phyloP scores from a whole-genome alignment of 1,140 invertebrate species.

The Anadara kagoshimensis region DNA sequence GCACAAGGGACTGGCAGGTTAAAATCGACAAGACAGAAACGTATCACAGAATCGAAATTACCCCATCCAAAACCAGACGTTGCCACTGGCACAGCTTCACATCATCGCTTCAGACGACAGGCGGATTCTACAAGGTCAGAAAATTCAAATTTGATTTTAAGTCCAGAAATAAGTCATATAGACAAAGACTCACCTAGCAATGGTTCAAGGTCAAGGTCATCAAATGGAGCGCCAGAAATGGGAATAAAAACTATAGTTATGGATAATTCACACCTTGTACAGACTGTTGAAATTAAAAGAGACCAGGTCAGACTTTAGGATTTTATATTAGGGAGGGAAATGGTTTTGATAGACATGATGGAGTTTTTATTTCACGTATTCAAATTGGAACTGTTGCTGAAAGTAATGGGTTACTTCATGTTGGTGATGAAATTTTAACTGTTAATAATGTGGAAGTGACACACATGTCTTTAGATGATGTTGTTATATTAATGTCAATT shows the following conservation, averaged over 20 bases:
- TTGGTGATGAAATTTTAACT: conserved; percentile 98
- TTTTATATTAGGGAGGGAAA: conserved; percentile 98
- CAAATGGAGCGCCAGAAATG: conserved; percentile 65
- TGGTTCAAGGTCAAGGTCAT: conserved; percentile 49
- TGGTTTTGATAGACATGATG: conserved; percentile 92
- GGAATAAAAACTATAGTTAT: conserved; percentile 72
- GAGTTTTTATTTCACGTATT: conserved; percentile 98
- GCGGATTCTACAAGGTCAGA: conserved; percentile 17
- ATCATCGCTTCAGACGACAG: too few species aligned
- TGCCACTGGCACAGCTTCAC: too few species aligned
- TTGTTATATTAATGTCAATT: conserved; percentile 99
- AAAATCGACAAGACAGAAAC: conserved; percentile 29
- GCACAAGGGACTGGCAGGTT: conserved; percentile 59
- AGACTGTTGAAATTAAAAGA: conserved; percentile 99
- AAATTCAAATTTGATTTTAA: too few species aligned
- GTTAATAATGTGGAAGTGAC: conserved; percentile 98
- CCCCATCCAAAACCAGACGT: too few species aligned
- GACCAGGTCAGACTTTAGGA: conserved; percentile 97
- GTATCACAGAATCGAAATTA: conserved; percentile 28
- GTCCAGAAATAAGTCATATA: conserved; percentile 15
- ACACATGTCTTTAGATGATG: conserved; percentile 98
- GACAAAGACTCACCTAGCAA: conserved; percentile 35
- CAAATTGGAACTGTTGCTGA: conserved; percentile 85
- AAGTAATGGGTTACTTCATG: conserved; percentile 95
- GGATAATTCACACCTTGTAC: conserved; percentile 78